phyloP scores from a whole-genome alignment of 1,140 invertebrate species.

The Cataglyphis hispanica region DNA sequence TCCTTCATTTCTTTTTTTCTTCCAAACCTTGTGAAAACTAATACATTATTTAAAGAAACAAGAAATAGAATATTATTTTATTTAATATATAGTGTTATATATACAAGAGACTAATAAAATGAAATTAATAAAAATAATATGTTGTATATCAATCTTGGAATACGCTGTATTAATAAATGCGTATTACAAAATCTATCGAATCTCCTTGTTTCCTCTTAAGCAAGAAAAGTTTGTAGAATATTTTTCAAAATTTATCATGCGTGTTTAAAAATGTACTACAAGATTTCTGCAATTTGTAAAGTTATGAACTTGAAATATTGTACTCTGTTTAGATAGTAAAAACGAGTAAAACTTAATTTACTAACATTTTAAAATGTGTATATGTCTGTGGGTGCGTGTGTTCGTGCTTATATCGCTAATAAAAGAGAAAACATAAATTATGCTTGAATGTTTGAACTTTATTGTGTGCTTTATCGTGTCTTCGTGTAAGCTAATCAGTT shows the following conservation, averaged over 20 bases:
- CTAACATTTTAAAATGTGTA: constrained; percentile 6
- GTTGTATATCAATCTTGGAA: constrained; percentile 23
- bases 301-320: neutral
- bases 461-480: constrained; percentile 59
- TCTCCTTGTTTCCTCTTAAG: constrained; percentile 9
- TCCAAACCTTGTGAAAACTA: neutral
- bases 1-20: neutral
- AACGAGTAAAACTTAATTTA: neutral
- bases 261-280: neutral
- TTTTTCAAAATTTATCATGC: neutral
- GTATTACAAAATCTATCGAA: constrained; percentile 28
- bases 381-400: too few species aligned
- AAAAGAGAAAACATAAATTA: neutral
- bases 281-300: too few species aligned
- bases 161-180: constrained; percentile 57
- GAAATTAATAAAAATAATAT: constrained; percentile 30
- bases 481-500: constrained; percentile 48
- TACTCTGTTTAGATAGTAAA: neutral
- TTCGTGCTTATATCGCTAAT: neutral
- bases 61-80: neutral
- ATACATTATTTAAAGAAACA: neutral
- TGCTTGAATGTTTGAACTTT: neutral
- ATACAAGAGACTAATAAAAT: constrained; percentile 38
- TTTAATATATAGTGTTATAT: constrained; percentile 15
- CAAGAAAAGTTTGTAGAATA: neutral